Evolutionary conservation across 2,888 invertebrate species (phyloP).

Genomic region (Andrena flavipes): DNA sequence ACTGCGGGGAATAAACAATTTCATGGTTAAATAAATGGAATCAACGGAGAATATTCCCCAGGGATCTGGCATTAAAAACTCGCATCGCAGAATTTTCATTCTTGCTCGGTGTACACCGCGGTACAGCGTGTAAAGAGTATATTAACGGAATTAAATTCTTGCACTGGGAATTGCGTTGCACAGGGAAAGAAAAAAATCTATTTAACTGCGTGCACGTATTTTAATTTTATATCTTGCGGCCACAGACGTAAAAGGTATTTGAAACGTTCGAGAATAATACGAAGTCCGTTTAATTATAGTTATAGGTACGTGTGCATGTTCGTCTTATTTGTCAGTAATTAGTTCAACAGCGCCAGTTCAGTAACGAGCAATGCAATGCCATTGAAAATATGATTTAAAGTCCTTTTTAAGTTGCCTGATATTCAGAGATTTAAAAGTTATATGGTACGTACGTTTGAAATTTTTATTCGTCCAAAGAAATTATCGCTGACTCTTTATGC

Average conservation of each 20-base stretch:
- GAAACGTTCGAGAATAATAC: slow-evolving; percentile 5
- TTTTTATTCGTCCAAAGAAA: too few species aligned
- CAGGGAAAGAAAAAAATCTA: slow-evolving; percentile 30
- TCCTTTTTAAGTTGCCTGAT: too few species aligned
- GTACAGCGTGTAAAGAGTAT: slow-evolving; percentile 23
- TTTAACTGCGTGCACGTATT: slow-evolving; percentile 31
- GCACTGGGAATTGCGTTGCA: slow-evolving; percentile 29
- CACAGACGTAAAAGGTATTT: slow-evolving; percentile 26
- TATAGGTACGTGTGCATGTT: slow-evolving; percentile 1
- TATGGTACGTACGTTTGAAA: too few species aligned
- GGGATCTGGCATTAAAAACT: slow-evolving; percentile 35
- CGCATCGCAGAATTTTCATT: slow-evolving; percentile 10
- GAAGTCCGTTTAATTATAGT: slow-evolving; percentile 34
- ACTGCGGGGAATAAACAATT: slow-evolving; percentile 41
- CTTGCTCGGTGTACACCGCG: neutral
- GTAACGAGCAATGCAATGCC: neutral
- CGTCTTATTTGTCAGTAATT: neutral
- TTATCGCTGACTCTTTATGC: too few species aligned
- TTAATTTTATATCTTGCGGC: slow-evolving; percentile 5
- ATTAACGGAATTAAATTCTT: slow-evolving; percentile 51
- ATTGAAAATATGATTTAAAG: neutral
- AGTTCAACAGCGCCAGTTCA: neutral
- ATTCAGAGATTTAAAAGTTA: too few species aligned
- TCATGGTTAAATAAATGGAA: slow-evolving; percentile 27
- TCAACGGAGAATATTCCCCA: slow-evolving; percentile 17